phyloP scores from a whole-genome alignment of 2,113 vertebrate species.

The Antechinus stuartii region DNA sequence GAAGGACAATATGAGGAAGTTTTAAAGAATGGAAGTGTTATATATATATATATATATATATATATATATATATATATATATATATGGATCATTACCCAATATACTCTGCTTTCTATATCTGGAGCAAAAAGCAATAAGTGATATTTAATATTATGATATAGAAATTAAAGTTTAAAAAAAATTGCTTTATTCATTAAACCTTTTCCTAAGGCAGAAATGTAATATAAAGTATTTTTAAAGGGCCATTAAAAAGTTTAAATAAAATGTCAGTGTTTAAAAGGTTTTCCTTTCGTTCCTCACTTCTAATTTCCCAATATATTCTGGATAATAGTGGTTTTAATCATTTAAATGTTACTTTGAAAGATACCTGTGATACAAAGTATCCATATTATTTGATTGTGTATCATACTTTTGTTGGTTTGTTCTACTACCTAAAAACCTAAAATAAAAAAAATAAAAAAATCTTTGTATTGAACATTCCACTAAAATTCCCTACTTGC shows the following conservation, averaged over 20 bases:
- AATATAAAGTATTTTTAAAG: not conserved
- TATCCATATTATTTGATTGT: not conserved
- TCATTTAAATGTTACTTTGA: not conserved
- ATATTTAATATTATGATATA: not conserved
- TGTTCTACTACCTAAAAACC: not conserved
- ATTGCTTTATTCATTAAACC: not conserved
- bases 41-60: too few relatives aligned
- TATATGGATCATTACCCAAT: not conserved
- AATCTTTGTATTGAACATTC: not conserved
- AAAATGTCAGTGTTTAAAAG: not conserved
- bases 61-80: too few relatives aligned
- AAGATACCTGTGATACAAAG: not conserved
- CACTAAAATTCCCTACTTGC: not conserved
- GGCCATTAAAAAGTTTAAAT: not conserved
- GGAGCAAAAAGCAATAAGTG: not conserved
- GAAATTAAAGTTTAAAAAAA: not conserved
- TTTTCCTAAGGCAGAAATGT: not conserved
- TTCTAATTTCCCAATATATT: not conserved
- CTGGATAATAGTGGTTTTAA: not conserved
- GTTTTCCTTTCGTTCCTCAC: not conserved
- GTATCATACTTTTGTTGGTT: not conserved
- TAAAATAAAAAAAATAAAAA: not conserved
- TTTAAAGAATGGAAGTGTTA: not conserved
- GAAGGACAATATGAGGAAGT: not conserved
- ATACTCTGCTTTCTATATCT: not conserved